Percentiles rank a stretch among this genome's conserved stretches.
phyloP scores from a whole-genome alignment of 2,113 vertebrate species.

The Turnix velox region DNA sequence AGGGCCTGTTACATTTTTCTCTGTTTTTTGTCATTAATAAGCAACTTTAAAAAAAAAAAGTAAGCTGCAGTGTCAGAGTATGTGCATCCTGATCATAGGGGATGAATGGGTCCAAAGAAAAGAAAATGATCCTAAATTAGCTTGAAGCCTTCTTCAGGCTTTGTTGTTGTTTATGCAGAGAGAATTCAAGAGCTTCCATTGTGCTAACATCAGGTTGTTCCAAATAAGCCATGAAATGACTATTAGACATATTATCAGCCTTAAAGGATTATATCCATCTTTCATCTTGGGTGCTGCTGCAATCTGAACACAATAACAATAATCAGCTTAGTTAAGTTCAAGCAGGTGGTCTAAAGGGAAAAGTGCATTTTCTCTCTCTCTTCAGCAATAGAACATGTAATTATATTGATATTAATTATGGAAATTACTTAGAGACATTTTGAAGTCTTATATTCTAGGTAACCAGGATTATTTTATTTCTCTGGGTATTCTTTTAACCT shows the following conservation, averaged over 20 bases:
- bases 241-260: slow-evolving; percentile 24
- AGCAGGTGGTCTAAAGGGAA: background rate
- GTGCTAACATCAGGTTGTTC: slow-evolving; percentile 3
- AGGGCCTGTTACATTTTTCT: background rate
- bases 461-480: background rate
- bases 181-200: background rate
- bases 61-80: background rate
- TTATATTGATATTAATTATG: background rate
- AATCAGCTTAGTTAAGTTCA: slow-evolving; percentile 22
- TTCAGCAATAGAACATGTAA: background rate
- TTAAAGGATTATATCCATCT: slow-evolving; percentile 21
- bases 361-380: background rate
- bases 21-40: background rate
- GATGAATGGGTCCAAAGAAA: background rate
- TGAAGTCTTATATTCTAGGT: background rate
- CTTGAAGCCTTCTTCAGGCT: background rate
- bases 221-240: slow-evolving; percentile 36
- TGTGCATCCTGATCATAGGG: background rate
- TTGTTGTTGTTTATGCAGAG: background rate
- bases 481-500: background rate
- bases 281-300: background rate
- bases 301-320: background rate
- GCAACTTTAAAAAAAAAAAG: background rate
- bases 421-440: background rate
- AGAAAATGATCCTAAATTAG: background rate